Conservation (phyloP, 1,140 invertebrate species). For the Drosophila nigromelanica region DNA sequence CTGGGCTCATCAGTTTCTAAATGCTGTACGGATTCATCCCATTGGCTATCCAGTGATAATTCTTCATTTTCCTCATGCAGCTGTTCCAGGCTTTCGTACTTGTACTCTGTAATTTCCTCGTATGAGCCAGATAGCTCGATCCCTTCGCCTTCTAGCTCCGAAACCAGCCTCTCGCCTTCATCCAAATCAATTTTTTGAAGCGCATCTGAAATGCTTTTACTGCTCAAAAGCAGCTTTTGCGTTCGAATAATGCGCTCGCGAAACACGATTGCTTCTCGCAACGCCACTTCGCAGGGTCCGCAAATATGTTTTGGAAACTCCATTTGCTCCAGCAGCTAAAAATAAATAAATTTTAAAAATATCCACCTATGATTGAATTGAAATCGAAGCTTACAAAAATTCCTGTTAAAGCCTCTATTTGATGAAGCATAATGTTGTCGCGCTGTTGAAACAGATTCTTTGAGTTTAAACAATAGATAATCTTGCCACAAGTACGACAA, state of each 20-base stretch:
- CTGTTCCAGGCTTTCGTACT: neutral
- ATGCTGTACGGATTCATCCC: neutral
- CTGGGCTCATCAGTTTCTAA: neutral
- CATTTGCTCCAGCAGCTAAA: constrained; percentile 32
- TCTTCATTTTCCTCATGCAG: neutral
- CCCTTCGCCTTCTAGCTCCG: constrained; percentile 1
- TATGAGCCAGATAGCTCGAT: neutral
- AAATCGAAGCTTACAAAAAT: constrained; percentile 46
- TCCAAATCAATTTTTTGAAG: constrained; percentile 36
- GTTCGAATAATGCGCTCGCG: constrained; percentile 58
- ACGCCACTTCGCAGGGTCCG: constrained; percentile 53
- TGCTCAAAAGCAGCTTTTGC: constrained; percentile 46
- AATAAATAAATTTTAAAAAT: neutral
- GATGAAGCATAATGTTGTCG: constrained; percentile 54
- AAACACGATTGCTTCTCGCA: constrained; percentile 54
- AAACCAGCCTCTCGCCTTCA: constrained; percentile 6
- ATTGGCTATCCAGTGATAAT: neutral
- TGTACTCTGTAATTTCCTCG: constrained; percentile 11
- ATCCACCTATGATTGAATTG: neutral
- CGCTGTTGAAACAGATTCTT: constrained; percentile 53
- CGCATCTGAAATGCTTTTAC: constrained; percentile 2
- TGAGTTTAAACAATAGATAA: constrained; percentile 41
- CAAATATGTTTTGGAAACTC: constrained; percentile 56
- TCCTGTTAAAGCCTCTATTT: constrained; percentile 63
- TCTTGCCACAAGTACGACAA: constrained; percentile 60